Conservation (phyloP, 1,140 invertebrate genomes). For the Hormaphis cornu region DNA sequence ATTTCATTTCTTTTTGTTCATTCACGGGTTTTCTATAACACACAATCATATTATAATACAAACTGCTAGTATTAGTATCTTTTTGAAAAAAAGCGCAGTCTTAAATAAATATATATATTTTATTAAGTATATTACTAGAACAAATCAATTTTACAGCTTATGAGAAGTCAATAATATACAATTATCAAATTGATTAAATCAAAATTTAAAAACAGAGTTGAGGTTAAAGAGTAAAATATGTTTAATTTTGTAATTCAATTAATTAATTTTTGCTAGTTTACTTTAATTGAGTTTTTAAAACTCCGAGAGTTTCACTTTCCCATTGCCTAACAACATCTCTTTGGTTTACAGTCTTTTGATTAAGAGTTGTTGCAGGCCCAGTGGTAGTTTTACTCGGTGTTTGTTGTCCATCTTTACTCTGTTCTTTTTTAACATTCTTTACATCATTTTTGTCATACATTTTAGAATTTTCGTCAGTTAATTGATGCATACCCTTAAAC, state of each 20-base stretch:
- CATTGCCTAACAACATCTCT: constrained; percentile 48
- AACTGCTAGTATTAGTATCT: too few species aligned
- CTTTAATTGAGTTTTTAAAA: constrained; percentile 86
- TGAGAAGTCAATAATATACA: too few species aligned
- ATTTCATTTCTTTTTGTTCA: constrained; percentile 86
- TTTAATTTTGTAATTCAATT: too few species aligned
- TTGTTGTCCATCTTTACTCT: constrained; percentile 42
- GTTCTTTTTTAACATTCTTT: constrained; percentile 23
- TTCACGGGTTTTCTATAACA: constrained; percentile 77
- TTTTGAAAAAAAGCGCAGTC: too few species aligned
- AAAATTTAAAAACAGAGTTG: too few species aligned
- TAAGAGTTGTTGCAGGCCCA: constrained; percentile 45
- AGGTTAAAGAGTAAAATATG: too few species aligned
- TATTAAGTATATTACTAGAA: too few species aligned
- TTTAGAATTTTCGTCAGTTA: constrained; percentile 1
- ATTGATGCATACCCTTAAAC: constrained; percentile 32
- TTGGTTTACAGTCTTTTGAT: constrained; percentile 38
- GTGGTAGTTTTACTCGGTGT: constrained; percentile 44
- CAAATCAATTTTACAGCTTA: too few species aligned
- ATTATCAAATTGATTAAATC: too few species aligned
- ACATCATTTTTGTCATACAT: constrained; percentile 2
- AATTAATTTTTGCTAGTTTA: too few species aligned
- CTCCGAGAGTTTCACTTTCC: constrained; percentile 59
- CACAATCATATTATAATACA: background rate
- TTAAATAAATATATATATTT: too few species aligned